Base-by-base conservation (phyloP, 2,797 vertebrate genomes). In the Lacerta viridis region DNA sequence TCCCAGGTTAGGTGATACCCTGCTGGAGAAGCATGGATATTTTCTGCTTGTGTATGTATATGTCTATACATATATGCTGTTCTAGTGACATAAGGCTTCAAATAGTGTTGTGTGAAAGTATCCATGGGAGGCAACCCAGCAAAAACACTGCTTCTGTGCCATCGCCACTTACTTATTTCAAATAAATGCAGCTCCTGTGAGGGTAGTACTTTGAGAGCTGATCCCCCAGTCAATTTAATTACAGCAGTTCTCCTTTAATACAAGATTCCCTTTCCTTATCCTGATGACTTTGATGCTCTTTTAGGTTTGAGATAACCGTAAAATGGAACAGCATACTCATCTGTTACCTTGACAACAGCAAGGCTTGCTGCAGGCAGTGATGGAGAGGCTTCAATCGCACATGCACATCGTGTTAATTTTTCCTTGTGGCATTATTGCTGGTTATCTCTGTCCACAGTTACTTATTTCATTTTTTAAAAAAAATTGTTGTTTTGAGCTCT, bases 331-430 rank as follows among this genome's bases (percentile, higher is more conserved):
- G 80, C 81, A 29, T 89, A 69, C 29, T 92, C 2, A 80, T 93
- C 93, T 89, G 92, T 96, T 95, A 85, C 94, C 93, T 79, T 95
- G 93, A 89, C 89, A 92, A 93, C 95, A 80, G 77, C 83, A 43
- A 50, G 46, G 4, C 46, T 91, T 94, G 91, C 92, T 91, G 92
- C 79, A 87, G 71, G 88, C 23, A 75, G 4, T 82, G 87, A 33
- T 76, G 86, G 87, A 90, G 64, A 0, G 27, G 90, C 84, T 88
- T 89, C 25, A 85, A 18, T 80, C 79, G 36, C 41, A 46, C 0
- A 92, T 84, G 50, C n/a, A 36, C 0, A 91, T 86, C 43, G 80
- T 86, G 76, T 3, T 0, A 69, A 74, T 91, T 46, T 87, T 66
- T 77, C 64, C 55, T 85, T 80, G 76, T 55, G 85, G 66, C 88